A percentile compares a stretch with the other conserved stretches of the same genome.
Conservation (phyloP, 2,888 invertebrate species). For the Drosophila basisetae region DNA sequence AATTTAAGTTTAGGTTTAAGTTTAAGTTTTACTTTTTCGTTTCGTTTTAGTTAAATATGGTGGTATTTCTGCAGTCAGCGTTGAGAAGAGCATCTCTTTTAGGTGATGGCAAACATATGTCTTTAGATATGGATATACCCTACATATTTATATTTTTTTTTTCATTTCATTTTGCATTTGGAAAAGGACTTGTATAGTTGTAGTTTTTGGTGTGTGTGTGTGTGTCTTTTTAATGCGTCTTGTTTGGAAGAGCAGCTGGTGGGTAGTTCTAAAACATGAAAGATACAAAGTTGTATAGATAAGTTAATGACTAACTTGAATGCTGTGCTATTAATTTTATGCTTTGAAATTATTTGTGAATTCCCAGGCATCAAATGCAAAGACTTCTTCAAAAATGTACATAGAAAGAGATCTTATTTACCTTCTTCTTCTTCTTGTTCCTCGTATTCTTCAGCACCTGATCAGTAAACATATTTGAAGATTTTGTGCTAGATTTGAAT, state of each 20-base stretch:
- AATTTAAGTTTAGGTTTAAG: conserved; percentile 39
- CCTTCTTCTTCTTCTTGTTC: neutral
- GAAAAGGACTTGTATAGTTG: conserved; percentile 39
- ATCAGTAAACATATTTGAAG: conserved; percentile 13
- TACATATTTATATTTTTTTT: conserved; percentile 25
- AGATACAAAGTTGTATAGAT: conserved; percentile 40
- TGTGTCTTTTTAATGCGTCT: conserved; percentile 45
- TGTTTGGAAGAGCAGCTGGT: conserved; percentile 73
- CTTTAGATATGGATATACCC: conserved; percentile 39
- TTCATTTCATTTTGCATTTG: conserved; percentile 40
- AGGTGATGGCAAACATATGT: conserved; percentile 76
- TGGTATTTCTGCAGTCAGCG: conserved; percentile 84
- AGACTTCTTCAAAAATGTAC: conserved; percentile 28
- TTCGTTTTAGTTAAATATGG: conserved; percentile 70
- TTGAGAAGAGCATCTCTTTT: conserved; percentile 81
- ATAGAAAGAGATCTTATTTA: neutral
- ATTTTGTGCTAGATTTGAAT: conserved; percentile 31
- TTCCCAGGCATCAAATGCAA: conserved; percentile 46
- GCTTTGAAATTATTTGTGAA: conserved; percentile 28
- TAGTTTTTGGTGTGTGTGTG: conserved; percentile 3
- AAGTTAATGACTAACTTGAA: conserved; percentile 17
- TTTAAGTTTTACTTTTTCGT: conserved; percentile 43
- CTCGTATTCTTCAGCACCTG: conserved; percentile 6
- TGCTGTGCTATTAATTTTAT: conserved; percentile 25
- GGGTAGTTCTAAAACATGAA: conserved; percentile 64